Conservation (phyloP, 2,888 invertebrate species). For the Achlya flavicornis region DNA sequence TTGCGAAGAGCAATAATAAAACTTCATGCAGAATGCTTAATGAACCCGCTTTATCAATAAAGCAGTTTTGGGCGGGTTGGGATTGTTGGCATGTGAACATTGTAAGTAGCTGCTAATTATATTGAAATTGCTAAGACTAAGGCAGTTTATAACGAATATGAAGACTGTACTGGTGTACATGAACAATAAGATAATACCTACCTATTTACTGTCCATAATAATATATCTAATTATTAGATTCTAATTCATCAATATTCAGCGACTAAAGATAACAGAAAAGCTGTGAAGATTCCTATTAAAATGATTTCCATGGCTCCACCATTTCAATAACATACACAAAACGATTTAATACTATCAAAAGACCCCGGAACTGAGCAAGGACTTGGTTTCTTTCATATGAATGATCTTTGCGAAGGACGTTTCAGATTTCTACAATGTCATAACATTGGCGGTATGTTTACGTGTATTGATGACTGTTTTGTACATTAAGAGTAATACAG, state of each 20-base stretch:
- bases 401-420: not conserved
- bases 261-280: not conserved
- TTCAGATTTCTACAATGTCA: not conserved
- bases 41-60: not conserved
- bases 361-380: not conserved
- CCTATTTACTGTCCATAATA: not conserved
- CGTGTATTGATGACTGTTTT: not conserved
- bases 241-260: not conserved
- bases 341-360: not conserved
- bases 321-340: constrained; percentile 3
- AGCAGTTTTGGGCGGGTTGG: not conserved
- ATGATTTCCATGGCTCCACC: not conserved
- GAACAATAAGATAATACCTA: too few species aligned
- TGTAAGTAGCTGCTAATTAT: not conserved
- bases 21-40: too few species aligned
- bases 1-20: too few species aligned
- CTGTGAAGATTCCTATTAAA: not conserved
- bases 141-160: too few species aligned
- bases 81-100: not conserved
- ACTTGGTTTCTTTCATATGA: not conserved
- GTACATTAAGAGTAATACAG: not conserved
- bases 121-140: too few species aligned
- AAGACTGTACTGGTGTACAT: too few species aligned
- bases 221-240: too few species aligned
- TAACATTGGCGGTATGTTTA: not conserved